Evolutionary conservation across 2,888 invertebrate species (phyloP).

Genomic region (Sminthurinus aureus): DNA sequence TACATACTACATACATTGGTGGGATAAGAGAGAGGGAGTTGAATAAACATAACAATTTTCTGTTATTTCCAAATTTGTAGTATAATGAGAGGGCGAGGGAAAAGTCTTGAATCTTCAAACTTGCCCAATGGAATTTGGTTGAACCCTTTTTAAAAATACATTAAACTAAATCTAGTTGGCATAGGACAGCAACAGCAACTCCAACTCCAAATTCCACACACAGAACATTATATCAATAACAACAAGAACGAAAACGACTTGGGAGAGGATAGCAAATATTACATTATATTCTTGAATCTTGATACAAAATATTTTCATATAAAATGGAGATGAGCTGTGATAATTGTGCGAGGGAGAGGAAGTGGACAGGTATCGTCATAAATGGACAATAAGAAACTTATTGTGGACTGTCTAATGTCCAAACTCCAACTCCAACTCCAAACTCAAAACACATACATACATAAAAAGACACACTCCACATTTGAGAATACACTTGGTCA

Average conservation of each 20-base stretch:
- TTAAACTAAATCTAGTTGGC: background rate
- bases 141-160: background rate
- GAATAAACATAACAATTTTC: background rate
- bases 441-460: background rate
- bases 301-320: background rate
- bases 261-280: background rate
- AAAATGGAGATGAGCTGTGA: slow-evolving; percentile 11
- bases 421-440: background rate
- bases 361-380: slow-evolving; percentile 40
- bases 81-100: background rate
- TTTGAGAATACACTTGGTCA: too few relatives aligned
- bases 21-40: too few relatives aligned
- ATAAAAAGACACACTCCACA: too few relatives aligned
- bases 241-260: too few relatives aligned
- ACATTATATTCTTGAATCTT: too few relatives aligned
- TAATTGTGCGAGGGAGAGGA: slow-evolving; percentile 30
- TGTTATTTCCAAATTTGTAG: background rate
- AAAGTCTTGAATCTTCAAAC: too few relatives aligned
- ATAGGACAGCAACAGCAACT: background rate
- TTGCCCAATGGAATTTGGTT: background rate
- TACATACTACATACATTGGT: too few relatives aligned
- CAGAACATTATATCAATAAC: background rate
- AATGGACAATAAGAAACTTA: slow-evolving; percentile 50
- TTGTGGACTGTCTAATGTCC: slow-evolving; percentile 21
- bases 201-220: too few relatives aligned